Evolutionary conservation across 2,888 invertebrate species (phyloP), one percentile per base, ranked within the genome.

Genomic region (Holacanthella duospinosa): DNA sequence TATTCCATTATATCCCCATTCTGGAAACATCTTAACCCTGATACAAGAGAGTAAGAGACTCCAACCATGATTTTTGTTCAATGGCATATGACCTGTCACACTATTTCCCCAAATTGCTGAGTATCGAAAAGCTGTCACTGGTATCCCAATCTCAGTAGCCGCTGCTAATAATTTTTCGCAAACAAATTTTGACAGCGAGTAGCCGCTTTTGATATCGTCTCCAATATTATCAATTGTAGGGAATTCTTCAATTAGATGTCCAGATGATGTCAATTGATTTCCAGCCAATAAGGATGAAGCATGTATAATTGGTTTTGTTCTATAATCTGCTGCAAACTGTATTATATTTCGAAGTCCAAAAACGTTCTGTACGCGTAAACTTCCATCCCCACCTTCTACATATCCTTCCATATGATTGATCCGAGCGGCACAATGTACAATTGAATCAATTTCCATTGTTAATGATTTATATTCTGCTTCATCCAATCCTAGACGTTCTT

Each of bases 321-420:
- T 36, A 6, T 6, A 9, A 9, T 36, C 16, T 9, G 36, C 28
- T 12, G 29, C 24, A 55, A 55, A 55, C 4, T 4, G 6, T 12
- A 55, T 6, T 4, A 55, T 26, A 21, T 55, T 55, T 16, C 19
- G 4, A 4, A 55, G 16, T 26, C 55, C 55, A 26, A 26, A 26
- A 9, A 55, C 55, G 55, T 55, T 55, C 21, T 25, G 24, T 28
- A 24, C 25, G 3, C 55, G 4, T 6, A 55, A 12, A 26, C 55
- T 55, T 27, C 16, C 3, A 16, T 27, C 19, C 9, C 6, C 27
- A 6, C 25, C 27, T 4, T 26, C 27, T 16, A 24, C 29, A 43
- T 63, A 63, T 19, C n/a, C 12, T 12, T 59, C 63, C 21, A 63
- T 26, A 55, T 63, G 63, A 63, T 63, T 63, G 21, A 55, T 54